Base-by-base conservation (phyloP, 2,888 invertebrate genomes). In the Epinotia bilunana region DNA sequence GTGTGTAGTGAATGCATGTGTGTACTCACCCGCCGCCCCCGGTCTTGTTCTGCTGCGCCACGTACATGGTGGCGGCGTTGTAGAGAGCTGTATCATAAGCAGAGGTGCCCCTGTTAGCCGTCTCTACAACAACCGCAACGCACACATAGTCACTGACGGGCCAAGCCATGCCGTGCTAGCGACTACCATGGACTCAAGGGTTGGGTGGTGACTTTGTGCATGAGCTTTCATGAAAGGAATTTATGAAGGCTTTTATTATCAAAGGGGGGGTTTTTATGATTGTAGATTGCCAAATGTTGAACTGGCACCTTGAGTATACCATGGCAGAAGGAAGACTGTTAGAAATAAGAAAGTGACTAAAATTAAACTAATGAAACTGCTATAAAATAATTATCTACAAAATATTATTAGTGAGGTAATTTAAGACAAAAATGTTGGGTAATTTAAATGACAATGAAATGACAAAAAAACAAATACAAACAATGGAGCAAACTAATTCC, bases 31-130 rank as follows among this genome's bases (percentile, higher is more conserved):
- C 91, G 78, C 92, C 91, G 77, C 93, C 95, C 80, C 93, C 88
- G 23, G 93, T 93, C 80, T 95, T 95, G 80, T 93, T 95, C 89
- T 97, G 97, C 87, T 98, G 98, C 84, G 98, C 98, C 84, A 98
- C 98, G 93, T 98, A 99, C 96, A 98, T 97, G 78, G 98, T 98
- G 80, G 98, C 98, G 80, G 98, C 99, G 92, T 98, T 98, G 95
- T 99, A 99, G 81, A 99, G 95, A 83, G 99, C 99, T 82, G 98
- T 97, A 95, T 99, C 98, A 94, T 98, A 99, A 87, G 98, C 98
- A 86, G 97, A 96, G 94, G 96, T 97, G 83, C 96, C 96, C 88
- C 96, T 95, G 86, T 96, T 95, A 84, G 96, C 88, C 77, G 93
- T 86, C 84, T 90, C 93, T 92, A 86, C 81, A 84, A 83, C 80